Evolutionary conservation across 2,888 invertebrate genomes (phyloP).

Genomic region (Tetragnatha montana): DNA sequence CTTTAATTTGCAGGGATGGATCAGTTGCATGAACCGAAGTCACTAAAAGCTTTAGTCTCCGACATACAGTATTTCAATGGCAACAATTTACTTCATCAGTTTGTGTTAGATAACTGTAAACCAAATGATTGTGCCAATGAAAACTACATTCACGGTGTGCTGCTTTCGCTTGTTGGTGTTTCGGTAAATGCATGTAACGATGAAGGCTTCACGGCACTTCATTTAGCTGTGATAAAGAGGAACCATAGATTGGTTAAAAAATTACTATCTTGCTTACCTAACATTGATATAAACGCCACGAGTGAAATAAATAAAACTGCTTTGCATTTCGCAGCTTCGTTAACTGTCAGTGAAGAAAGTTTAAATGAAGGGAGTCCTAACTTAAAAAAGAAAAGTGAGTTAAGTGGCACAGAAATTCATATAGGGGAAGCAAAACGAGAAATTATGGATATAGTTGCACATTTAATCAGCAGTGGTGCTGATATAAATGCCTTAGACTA

Average conservation of each 20-base stretch:
- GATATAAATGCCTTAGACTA: no score
- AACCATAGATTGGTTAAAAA: conserved; percentile 18
- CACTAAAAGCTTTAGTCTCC: conserved; percentile 1
- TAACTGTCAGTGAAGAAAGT: no score
- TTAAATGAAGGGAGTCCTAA: no score
- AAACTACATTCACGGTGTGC: conserved; percentile 13
- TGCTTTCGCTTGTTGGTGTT: background rate
- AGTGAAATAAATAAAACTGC: background rate
- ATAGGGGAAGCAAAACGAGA: no score
- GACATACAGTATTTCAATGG: background rate
- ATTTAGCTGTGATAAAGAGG: conserved; percentile 18
- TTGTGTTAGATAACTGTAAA: conserved; percentile 32
- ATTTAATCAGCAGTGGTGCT: no score
- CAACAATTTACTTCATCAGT: conserved; percentile 27
- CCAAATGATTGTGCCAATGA: conserved; percentile 5
- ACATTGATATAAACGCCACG: conserved; percentile 9
- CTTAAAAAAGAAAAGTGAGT: no score
- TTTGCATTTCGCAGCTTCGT: background rate
- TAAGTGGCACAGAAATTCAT: no score
- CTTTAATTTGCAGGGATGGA: background rate
- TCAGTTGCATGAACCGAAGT: background rate
- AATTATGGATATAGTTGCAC: no score
- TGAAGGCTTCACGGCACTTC: conserved; percentile 14
- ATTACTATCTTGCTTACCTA: conserved; percentile 16
- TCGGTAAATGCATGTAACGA: background rate